Evolutionary conservation across 2,113 vertebrate genomes (phyloP), one percentile per base, ranked within the genome.

Genomic region (Poecile atricapillus): DNA sequence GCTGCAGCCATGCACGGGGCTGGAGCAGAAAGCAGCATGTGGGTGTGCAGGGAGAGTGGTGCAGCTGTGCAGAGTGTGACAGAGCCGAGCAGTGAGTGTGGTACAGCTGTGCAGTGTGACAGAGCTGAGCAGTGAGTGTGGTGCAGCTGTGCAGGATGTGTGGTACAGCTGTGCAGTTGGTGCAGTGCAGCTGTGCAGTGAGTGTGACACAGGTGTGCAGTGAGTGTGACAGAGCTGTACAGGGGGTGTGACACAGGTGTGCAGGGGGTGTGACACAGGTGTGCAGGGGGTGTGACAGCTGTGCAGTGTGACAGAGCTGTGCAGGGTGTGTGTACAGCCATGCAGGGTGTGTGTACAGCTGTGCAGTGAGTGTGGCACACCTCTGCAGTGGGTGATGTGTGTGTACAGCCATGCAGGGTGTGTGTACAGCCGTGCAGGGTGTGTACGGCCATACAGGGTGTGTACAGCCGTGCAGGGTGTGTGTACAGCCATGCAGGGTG

Each of bases 1-100:
- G 46, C 2, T 41, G 55, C 76, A 74, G 16, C 39, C 2, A 0
- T 2, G 41, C 0, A 0, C 2, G 53, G 59, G 43, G 31, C 20
- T 0, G 9, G 13, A 10, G 12, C 41, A 31, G 69, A 24, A 12
- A 1, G 52, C 5, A 4, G 9, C 13, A 1, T 11, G 6, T 15
- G 7, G 17, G 27, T 1, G 8, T 13, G 55, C 46, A 53, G 27
- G 27, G 73, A 8, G 3, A 0, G 24, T 21, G 60, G 20, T 16
- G 8, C 35, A 65, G 82, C 15, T 5, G 3, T n/a, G n/a, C 81
- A 81, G 11, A 5, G 3, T 1, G 44, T 25, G 46, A 9, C 3
- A 23, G 30, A 59, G 78, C n/a, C 2, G 0, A 10, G 78, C 78
- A 65, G 39, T 2, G 31, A 2, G 1, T n/a, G 9, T 9, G 55